Conservation (phyloP, 2,888 invertebrate species). For the Isoperla grammatica region DNA sequence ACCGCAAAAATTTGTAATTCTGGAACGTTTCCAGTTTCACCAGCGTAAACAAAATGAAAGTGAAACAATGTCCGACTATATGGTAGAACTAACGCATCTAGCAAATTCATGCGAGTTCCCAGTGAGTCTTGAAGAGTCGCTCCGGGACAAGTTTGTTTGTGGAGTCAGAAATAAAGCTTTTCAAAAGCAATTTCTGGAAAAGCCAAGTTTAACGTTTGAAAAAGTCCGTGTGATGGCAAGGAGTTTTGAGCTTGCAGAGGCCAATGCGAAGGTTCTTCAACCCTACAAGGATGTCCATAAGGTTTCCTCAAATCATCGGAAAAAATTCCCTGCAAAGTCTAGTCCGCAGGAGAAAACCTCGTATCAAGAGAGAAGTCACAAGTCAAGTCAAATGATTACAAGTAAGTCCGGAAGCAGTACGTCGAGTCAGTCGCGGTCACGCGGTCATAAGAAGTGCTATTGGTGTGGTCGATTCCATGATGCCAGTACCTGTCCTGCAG, state of each 20-base stretch:
- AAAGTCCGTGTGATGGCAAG: conserved; percentile 26
- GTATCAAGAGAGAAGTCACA: neutral
- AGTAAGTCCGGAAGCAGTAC: neutral
- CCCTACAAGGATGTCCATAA: neutral
- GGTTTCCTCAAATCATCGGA: too few relatives aligned
- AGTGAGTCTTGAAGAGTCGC: conserved; percentile 32
- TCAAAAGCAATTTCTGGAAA: conserved; percentile 32
- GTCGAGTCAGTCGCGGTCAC: neutral
- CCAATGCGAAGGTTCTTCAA: conserved; percentile 15
- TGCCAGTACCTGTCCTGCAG: neutral
- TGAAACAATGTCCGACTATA: conserved; percentile 30
- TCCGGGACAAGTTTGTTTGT: conserved; percentile 33
- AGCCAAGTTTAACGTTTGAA: conserved; percentile 27
- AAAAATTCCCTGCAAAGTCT: too few relatives aligned
- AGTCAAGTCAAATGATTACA: neutral
- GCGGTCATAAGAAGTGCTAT: neutral
- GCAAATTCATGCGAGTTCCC: conserved; percentile 33
- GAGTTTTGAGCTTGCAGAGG: conserved; percentile 24
- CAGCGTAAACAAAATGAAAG: conserved; percentile 29
- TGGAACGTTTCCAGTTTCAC: conserved; percentile 35
- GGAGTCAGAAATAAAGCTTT: conserved; percentile 30
- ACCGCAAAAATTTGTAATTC: conserved; percentile 33
- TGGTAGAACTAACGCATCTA: conserved; percentile 32
- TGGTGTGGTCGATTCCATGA: neutral
- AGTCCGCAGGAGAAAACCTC: too few relatives aligned